Base-by-base conservation (phyloP, 2,888 invertebrate genomes). In the Actias luna region DNA sequence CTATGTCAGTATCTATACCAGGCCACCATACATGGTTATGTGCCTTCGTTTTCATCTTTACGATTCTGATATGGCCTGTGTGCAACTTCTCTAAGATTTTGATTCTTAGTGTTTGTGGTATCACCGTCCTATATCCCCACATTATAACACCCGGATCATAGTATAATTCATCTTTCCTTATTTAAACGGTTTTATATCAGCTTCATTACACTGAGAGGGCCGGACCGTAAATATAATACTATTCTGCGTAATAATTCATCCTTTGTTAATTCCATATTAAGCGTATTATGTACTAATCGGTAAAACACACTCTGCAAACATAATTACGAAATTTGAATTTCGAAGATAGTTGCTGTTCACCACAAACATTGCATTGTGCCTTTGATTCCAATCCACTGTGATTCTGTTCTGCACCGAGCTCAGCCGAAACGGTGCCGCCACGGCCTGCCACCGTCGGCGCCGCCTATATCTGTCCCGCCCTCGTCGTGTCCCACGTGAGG, bases 21-120 rank as follows among this genome's bases (percentile, higher is more conserved):
- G n/a, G n/a, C 66, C 66, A 67, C 62, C 67, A 64, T 33, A 69
- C 70, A 22, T 68, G 66, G 31, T 66, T 69, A 0, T 69, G 63
- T 0, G 67, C 69, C 33, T 65, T 31, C 3, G 62, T 58, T 35
- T 68, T 68, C 0, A 65, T 64, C 33, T 68, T 66, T 0, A 67
- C 68, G 1, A 69, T 65, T 8, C 69, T 68, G 65, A 68, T 66
- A 58, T 69, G 69, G 0, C 60, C 59, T 2, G 62, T 66, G 18
- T 67, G 68, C 27, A 68, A 25, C 14, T 66, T 35, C 7, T 36
- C 22, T 16, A 68, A 8, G 14, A 70, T 36, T 2, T 27, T 46
- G 2, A 35, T 29, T 8, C 65, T 55, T 25, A 62, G 65, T 0
- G 35, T 1, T 1, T 62, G 50, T n/a, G 46, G 46, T 22, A 50